These are phyloP conservation scores for Drosophila auraria DNA, from an alignment of 1,140 invertebrate species.

Conservation along the genomic window DNA sequence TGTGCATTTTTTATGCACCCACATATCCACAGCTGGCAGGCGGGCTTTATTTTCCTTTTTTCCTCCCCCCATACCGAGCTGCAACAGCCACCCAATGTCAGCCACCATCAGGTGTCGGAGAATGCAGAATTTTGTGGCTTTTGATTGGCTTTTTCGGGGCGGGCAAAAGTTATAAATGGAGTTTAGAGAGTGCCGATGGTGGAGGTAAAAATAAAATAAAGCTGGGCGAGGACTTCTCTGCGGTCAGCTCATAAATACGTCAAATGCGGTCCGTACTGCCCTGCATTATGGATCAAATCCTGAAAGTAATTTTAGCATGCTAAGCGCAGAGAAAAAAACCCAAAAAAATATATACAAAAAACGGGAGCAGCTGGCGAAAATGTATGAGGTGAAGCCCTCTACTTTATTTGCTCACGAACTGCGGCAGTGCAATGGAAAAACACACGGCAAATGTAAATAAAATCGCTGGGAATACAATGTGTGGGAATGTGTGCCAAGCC, in stretches of 20 bases:
- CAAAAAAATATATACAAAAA: background rate
- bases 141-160: constrained; percentile 68
- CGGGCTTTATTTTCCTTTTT: constrained; percentile 37
- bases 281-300: constrained; percentile 63
- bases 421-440: constrained; percentile 76
- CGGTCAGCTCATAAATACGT: constrained; percentile 77
- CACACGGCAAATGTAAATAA: constrained; percentile 78
- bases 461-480: constrained; percentile 58
- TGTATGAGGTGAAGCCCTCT: constrained; percentile 17
- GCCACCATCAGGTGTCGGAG: constrained; percentile 61
- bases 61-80: background rate
- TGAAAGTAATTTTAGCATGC: constrained; percentile 67
- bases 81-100: constrained; percentile 10
- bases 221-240: constrained; percentile 33
- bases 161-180: constrained; percentile 70
- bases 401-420: constrained; percentile 66
- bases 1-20: constrained; percentile 79
- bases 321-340: constrained; percentile 34
- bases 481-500: constrained; percentile 55
- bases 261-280: constrained; percentile 35
- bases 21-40: constrained; percentile 76
- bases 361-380: constrained; percentile 23
- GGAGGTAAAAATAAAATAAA: constrained; percentile 11
- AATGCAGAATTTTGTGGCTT: constrained; percentile 74
- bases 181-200: constrained; percentile 54